Percentiles rank a stretch among this genome's conserved stretches.
phyloP scores from a whole-genome alignment of 2,113 vertebrate genomes.

The Girardinichthys multiradiatus region DNA sequence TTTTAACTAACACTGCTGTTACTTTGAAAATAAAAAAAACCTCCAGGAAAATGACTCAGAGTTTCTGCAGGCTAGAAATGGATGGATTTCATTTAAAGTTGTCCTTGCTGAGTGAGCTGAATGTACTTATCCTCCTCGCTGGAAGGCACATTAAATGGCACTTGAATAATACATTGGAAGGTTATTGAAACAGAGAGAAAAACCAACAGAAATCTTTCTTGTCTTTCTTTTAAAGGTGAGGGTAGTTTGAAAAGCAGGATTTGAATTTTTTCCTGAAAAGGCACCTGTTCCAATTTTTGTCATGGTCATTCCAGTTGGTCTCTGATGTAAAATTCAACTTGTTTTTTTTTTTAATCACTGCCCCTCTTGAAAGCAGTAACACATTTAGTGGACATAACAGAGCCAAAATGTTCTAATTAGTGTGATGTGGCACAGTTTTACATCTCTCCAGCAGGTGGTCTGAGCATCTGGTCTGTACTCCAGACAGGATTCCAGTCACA shows the following conservation, averaged over 20 bases:
- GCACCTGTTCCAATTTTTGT: not conserved
- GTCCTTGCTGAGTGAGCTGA: slow-evolving; percentile 16
- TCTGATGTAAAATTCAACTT: not conserved
- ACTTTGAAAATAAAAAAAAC: slow-evolving; percentile 7
- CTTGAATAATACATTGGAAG: slow-evolving; percentile 6
- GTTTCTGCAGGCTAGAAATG: not conserved
- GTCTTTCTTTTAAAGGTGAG: not conserved
- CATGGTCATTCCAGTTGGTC: not conserved
- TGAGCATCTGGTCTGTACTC: not conserved
- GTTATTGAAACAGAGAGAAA: slow-evolving; percentile 8
- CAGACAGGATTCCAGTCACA: not conserved
- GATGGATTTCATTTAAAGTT: slow-evolving; percentile 19
- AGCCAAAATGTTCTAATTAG: not conserved
- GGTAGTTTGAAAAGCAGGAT: not conserved
- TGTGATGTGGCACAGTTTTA: not conserved
- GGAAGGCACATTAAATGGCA: not conserved
- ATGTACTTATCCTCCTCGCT: not conserved
- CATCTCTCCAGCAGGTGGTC: not conserved
- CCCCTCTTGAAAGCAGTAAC: not conserved
- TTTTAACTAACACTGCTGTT: slow-evolving; percentile 3
- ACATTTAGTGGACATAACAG: not conserved
- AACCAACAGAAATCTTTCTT: not conserved
- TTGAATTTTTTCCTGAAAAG: not conserved
- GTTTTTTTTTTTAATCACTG: not conserved
- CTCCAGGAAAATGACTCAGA: slow-evolving; percentile 3